Percentiles rank a stretch among this genome's conserved stretches.
Conservation (phyloP, 2,797 vertebrate species). For the Sternarchorhynchus goeldii region DNA sequence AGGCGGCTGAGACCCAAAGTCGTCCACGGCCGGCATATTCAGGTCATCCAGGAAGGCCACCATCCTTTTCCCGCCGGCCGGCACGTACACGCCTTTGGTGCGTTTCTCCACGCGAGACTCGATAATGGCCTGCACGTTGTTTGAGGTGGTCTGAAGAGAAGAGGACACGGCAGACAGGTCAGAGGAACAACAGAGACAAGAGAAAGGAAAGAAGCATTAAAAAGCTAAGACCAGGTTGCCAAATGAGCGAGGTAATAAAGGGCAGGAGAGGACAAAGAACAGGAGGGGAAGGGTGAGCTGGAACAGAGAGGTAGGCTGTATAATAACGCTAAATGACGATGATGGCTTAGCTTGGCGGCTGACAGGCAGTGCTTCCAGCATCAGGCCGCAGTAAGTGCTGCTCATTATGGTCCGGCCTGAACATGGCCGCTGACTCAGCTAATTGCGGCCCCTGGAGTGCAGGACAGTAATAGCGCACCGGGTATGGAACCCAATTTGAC, state of each 20-base stretch:
- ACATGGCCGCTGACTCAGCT: constrained; percentile 67
- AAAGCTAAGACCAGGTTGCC: too few species aligned
- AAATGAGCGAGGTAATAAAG: too few species aligned
- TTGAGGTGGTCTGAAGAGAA: constrained; percentile 79
- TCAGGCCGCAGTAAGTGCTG: constrained; percentile 64
- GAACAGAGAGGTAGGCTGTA: constrained; percentile 34
- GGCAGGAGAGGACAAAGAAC: neutral
- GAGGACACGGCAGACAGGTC: neutral
- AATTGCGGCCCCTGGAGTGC: constrained; percentile 62
- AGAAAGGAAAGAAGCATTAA: neutral
- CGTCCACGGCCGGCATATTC: constrained; percentile 86
- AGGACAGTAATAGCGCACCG: constrained; percentile 19
- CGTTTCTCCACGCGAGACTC: constrained; percentile 86
- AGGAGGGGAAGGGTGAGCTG: neutral
- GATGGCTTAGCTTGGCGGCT: constrained; percentile 49
- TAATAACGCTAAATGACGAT: constrained; percentile 43
- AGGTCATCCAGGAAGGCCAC: constrained; percentile 88
- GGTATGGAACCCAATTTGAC: constrained; percentile 29
- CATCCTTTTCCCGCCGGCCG: constrained; percentile 81
- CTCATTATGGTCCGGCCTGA: constrained; percentile 63
- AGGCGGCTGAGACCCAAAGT: constrained; percentile 86
- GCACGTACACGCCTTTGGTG: constrained; percentile 83
- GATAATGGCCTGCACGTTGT: constrained; percentile 84
- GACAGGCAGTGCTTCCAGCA: constrained; percentile 14
- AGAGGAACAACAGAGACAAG: neutral